These are phyloP conservation scores for Eurytoma californica DNA, from an alignment of 2,888 invertebrate species.

Conservation along the genomic window DNA sequence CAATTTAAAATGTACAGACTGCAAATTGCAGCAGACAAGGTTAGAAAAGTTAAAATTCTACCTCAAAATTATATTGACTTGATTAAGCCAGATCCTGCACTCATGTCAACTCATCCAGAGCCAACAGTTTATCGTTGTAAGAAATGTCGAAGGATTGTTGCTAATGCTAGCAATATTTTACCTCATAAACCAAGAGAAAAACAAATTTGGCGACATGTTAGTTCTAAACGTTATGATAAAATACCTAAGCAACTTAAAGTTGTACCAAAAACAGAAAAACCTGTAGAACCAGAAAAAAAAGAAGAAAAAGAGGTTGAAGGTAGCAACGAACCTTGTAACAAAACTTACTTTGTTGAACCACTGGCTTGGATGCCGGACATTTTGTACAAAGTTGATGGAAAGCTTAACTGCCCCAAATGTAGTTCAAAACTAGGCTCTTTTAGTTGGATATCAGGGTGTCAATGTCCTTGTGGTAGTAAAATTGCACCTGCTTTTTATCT, in stretches of 20 bases:
- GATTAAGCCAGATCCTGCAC: slow-evolving; percentile 87
- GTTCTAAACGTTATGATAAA: slow-evolving; percentile 68
- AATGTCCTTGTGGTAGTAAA: slow-evolving; percentile 92
- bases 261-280: slow-evolving; percentile 48
- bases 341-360: slow-evolving; percentile 92
- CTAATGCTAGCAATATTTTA: slow-evolving; percentile 86
- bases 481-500: slow-evolving; percentile 94
- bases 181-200: slow-evolving; percentile 80
- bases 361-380: slow-evolving; percentile 91
- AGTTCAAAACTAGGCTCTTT: slow-evolving; percentile 90
- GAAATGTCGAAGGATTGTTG: slow-evolving; percentile 89
- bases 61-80: slow-evolving; percentile 87
- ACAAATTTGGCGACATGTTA: slow-evolving; percentile 76
- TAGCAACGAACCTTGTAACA: slow-evolving; percentile 78
- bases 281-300: slow-evolving; percentile 58
- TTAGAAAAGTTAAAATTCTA: slow-evolving; percentile 88
- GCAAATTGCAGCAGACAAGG: slow-evolving; percentile 87
- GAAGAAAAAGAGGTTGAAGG: slow-evolving; percentile 57
- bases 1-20: slow-evolving; percentile 86
- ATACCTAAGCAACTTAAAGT: slow-evolving; percentile 56
- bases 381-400: slow-evolving; percentile 84
- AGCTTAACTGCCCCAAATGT: slow-evolving; percentile 91
- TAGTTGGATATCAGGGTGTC: slow-evolving; percentile 91
- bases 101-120: slow-evolving; percentile 85
- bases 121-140: slow-evolving; percentile 90